These are phyloP conservation scores for Ceuthmochares aereus DNA, from an alignment of 2,113 vertebrate genomes.

Conservation along the genomic window DNA sequence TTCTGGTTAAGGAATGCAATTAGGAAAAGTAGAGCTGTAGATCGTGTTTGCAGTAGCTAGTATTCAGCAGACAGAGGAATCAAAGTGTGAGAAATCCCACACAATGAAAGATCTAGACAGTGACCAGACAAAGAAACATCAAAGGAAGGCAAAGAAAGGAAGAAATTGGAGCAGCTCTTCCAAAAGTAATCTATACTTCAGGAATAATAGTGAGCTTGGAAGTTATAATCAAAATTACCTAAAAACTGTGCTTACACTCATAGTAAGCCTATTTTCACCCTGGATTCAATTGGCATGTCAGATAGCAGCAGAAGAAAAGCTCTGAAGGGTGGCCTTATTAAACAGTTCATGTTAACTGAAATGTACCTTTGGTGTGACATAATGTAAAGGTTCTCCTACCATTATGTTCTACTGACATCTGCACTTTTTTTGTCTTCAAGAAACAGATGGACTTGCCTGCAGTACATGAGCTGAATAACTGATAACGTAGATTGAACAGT, in stretches of 20 bases:
- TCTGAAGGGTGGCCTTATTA: neutral
- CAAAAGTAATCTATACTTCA: neutral
- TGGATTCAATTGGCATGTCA: neutral
- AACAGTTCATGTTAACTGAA: neutral
- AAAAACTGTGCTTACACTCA: neutral
- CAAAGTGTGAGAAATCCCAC: neutral
- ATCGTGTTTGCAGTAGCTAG: neutral
- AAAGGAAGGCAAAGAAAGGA: neutral
- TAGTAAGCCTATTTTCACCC: neutral
- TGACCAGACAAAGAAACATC: neutral
- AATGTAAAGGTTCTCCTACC: neutral
- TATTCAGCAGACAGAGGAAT: neutral
- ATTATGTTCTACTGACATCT: neutral
- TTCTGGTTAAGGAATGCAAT: neutral
- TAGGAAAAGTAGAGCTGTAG: neutral
- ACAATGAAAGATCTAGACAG: neutral
- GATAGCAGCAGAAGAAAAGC: neutral
- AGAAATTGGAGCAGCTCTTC: neutral
- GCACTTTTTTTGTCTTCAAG: neutral
- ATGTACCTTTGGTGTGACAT: neutral
- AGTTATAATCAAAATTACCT: neutral
- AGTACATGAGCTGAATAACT: neutral
- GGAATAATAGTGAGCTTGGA: neutral
- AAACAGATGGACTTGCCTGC: neutral
- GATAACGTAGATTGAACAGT: neutral